Evolutionary conservation across 2,113 vertebrate genomes (phyloP), one percentile per base, ranked within the genome.

Genomic region (Oostethus manadensis): DNA sequence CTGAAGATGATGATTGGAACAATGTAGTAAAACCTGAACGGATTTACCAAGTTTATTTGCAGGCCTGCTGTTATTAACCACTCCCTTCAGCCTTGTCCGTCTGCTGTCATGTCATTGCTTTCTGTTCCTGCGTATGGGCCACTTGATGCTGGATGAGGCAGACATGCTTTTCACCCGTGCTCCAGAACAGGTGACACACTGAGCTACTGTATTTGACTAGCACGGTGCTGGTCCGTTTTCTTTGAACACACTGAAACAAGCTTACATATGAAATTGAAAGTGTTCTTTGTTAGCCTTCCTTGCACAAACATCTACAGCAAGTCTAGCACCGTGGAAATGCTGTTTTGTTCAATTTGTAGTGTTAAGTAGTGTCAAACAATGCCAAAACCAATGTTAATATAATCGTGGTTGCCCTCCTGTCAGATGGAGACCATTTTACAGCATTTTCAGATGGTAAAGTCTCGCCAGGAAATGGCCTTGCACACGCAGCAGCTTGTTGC

Each of bases 31-130:
- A 46, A 9, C 5, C 45, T 10, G 45, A 46, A 10, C 14, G 38
- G 38, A 42, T 11, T 29, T 3, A 54, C 15, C n/a, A 33, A 18
- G 15, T 29, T 29, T 18, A 26, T 2, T 0, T 10, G 20, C 51
- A 99, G 96, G 93, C 65, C 86, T 91, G 49, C 23, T 98, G 47
- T 66, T 94, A 0, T 88, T 99, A 58, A 93, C 92, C 26, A 97
- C 95, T 0, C 93, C 94, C 0, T 88, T 90, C 56, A 92, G 84
- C 54, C 70, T 98, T 23, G 68, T 89, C 38, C 90, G 94, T 17
- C 84, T 97, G 51, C 78, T 97, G 61, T 80, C 86, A 1, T 70
- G 68, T 29, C 87, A 91, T 44, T 74, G 84, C 40, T 83, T 91
- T 26, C 67, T 92, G 1, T 93, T 98, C 73, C 69, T 90, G 59